phyloP scores from a whole-genome alignment of 2,113 vertebrate genomes.

The Megaptera novaeangliae region DNA sequence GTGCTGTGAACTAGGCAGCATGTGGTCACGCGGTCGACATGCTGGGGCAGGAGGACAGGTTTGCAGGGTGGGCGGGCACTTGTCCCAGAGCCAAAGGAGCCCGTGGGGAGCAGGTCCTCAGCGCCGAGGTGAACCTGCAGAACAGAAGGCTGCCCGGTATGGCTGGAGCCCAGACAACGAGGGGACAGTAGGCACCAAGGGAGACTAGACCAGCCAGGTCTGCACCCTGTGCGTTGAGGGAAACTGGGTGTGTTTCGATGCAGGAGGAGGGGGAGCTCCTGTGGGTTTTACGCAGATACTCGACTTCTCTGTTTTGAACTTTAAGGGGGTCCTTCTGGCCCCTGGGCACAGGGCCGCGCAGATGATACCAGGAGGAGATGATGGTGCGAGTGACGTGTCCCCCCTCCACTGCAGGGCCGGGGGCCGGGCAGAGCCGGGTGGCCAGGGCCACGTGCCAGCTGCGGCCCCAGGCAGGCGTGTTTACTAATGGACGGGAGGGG shows the following conservation, averaged over 20 bases:
- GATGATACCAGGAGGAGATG: not conserved
- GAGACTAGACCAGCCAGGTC: rapidly evolving
- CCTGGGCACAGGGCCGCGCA: not conserved
- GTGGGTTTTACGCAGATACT: not conserved
- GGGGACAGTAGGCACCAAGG: rapidly evolving
- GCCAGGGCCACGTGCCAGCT: not conserved
- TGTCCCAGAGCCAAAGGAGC: not conserved
- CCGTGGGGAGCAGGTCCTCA: too few species aligned
- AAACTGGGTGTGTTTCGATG: not conserved
- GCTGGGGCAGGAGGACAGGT: not conserved
- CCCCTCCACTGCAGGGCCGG: not conserved
- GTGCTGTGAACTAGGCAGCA: not conserved
- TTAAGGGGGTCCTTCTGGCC: not conserved
- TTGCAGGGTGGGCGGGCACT: not conserved
- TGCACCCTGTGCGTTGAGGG: not conserved
- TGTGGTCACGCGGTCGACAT: rapidly evolving
- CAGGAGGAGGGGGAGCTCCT: rapidly evolving
- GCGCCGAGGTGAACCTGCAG: not conserved
- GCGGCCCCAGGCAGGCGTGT: not conserved
- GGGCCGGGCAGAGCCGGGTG: not conserved
- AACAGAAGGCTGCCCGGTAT: not conserved
- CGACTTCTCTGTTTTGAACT: not conserved
- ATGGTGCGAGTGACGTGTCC: rapidly evolving
- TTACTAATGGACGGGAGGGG: not conserved
- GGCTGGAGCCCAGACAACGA: not conserved